Evolutionary conservation across 2,797 vertebrate species (phyloP).

Genomic region (Spinus pinus): DNA sequence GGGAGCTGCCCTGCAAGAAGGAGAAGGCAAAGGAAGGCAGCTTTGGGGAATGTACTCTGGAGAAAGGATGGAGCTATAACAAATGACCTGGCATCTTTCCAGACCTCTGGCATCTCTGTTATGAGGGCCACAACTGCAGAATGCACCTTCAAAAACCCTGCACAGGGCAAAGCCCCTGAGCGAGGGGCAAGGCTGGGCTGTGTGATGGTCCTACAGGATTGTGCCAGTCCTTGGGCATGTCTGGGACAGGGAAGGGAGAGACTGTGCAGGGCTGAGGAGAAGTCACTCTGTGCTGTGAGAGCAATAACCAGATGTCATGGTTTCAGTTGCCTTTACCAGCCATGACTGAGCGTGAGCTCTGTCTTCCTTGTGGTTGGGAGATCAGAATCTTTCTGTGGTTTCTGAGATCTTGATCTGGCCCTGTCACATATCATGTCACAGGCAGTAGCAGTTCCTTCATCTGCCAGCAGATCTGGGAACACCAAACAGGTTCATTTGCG

Average conservation of each 20-base stretch:
- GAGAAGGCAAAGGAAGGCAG: background rate
- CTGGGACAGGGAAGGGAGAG: background rate
- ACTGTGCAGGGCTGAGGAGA: background rate
- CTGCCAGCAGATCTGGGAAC: background rate
- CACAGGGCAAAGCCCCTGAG: accelerated
- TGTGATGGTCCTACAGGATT: accelerated
- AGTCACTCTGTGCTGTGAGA: accelerated
- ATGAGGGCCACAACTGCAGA: background rate
- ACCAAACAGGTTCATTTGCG: background rate
- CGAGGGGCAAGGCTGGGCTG: background rate
- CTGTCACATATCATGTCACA: background rate
- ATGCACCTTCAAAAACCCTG: background rate
- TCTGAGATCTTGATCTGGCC: conserved; percentile 15
- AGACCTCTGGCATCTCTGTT: background rate
- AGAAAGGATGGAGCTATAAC: background rate
- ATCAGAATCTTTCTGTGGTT: background rate
- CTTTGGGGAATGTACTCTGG: background rate
- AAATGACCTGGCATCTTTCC: background rate
- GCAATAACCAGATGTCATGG: background rate
- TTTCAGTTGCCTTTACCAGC: background rate
- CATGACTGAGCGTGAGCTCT: accelerated
- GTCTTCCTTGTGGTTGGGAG: background rate
- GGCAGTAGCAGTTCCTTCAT: background rate
- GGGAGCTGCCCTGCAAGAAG: background rate
- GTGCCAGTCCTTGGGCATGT: background rate